phyloP scores from a whole-genome alignment of 2,797 vertebrate species.

The Phaenicophaeus curvirostris region DNA sequence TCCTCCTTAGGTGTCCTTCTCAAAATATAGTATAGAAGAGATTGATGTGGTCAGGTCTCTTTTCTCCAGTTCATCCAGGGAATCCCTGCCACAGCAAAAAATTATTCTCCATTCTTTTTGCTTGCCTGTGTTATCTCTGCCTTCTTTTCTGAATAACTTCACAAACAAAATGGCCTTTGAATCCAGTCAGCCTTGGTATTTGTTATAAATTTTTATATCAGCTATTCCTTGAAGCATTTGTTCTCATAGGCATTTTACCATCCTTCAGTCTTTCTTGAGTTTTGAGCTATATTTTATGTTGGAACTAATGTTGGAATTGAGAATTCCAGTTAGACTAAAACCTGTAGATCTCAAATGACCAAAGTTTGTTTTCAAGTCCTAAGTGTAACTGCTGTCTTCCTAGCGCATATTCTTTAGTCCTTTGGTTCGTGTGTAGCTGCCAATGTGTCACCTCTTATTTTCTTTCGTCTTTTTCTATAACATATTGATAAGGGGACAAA shows the following conservation, averaged over 20 bases:
- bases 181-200: neutral
- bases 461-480: neutral
- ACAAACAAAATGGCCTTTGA: neutral
- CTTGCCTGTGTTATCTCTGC: neutral
- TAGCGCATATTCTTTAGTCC: neutral
- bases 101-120: neutral
- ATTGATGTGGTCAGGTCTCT: neutral
- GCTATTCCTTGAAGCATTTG: neutral
- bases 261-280: neutral
- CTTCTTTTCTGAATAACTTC: neutral
- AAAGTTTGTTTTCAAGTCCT: neutral
- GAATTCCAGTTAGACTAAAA: neutral
- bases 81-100: neutral
- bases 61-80: neutral
- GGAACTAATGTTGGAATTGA: neutral
- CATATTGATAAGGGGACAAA: neutral
- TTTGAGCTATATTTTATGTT: neutral
- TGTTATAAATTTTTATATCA: conserved; percentile 8
- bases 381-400: neutral
- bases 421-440: neutral
- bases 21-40: neutral
- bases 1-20: neutral
- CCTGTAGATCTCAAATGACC: neutral
- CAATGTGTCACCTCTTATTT: neutral
- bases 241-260: neutral